These are phyloP conservation scores for Ylistrum balloti DNA, from an alignment of 1,140 invertebrate species.

Conservation along the genomic window DNA sequence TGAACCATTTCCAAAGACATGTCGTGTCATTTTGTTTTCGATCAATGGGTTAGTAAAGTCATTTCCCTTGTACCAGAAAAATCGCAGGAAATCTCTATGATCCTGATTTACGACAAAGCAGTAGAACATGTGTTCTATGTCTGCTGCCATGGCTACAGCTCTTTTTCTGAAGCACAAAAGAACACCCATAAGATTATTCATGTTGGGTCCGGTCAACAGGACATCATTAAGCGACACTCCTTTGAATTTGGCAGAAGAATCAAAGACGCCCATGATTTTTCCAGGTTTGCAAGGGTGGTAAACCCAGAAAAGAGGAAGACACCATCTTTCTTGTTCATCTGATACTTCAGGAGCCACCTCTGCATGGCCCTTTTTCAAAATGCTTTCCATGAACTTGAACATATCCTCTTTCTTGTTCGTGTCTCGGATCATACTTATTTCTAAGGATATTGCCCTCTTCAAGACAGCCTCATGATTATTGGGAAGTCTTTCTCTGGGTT, in stretches of 20 bases:
- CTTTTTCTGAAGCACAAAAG: constrained; percentile 57
- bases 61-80: constrained; percentile 44
- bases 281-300: background rate
- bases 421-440: background rate
- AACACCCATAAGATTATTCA: constrained; percentile 65
- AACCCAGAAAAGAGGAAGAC: background rate
- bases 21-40: constrained; percentile 49
- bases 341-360: background rate
- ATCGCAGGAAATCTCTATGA: background rate
- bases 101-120: background rate
- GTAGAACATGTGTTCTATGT: constrained; percentile 54
- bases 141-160: constrained; percentile 53
- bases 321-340: background rate
- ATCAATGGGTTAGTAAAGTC: background rate
- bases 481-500: background rate
- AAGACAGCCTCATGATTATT: background rate
- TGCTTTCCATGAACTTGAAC: background rate
- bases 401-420: background rate
- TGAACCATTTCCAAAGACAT: constrained; percentile 54
- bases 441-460: background rate
- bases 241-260: background rate
- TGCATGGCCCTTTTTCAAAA: background rate
- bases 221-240: background rate
- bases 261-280: background rate
- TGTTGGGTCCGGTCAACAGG: constrained; percentile 73